These are phyloP conservation scores for Aplodontia rufa DNA, from an alignment of 2,113 vertebrate species.

Conservation along the genomic window DNA sequence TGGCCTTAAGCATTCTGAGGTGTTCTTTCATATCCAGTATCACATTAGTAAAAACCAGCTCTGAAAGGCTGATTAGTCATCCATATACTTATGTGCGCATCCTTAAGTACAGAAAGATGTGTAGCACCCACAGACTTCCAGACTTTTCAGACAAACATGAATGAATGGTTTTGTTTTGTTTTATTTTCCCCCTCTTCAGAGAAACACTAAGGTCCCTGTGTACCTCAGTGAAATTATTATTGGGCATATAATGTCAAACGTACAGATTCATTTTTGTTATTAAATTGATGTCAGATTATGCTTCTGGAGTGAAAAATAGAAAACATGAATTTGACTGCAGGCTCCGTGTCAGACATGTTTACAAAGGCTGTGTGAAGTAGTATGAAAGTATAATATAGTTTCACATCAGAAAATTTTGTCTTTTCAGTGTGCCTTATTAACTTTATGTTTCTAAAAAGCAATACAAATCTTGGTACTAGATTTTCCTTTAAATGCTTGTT, in stretches of 20 bases:
- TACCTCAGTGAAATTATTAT: not conserved
- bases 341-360: not conserved
- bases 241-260: not conserved
- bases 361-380: too few species aligned
- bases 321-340: not conserved
- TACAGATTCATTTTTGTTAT: conserved; percentile 6
- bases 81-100: too few species aligned
- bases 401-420: not conserved
- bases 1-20: not conserved
- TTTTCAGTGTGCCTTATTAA: not conserved
- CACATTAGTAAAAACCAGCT: not conserved
- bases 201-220: not conserved
- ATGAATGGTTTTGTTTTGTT: not conserved
- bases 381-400: not conserved
- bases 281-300: not conserved
- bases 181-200: not conserved
- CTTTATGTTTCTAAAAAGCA: not conserved
- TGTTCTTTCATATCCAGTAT: not conserved
- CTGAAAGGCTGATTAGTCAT: not conserved
- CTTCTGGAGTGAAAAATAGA: not conserved
- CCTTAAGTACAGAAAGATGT: not conserved
- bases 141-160: fast-evolving
- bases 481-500: not conserved
- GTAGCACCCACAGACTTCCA: too few species aligned
- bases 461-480: not conserved